Evolutionary conservation across 2,888 invertebrate genomes (phyloP).

Genomic region (Eilema sororculum): DNA sequence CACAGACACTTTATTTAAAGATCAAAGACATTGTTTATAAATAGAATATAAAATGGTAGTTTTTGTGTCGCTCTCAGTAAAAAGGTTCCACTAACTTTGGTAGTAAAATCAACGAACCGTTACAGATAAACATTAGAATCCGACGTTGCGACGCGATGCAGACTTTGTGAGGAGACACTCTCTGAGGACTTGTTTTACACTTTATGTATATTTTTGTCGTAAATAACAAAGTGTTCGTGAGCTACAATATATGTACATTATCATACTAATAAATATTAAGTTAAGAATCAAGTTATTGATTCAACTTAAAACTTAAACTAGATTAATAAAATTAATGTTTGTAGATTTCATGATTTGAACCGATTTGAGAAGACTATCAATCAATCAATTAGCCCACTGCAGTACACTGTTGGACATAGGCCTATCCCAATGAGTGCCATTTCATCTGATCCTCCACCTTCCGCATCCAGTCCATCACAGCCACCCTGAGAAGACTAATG

Average conservation of each 20-base stretch:
- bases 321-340: neutral
- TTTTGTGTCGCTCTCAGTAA: conserved; percentile 68
- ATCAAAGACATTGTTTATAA: conserved; percentile 53
- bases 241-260: conserved; percentile 10
- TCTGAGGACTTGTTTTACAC: conserved; percentile 35
- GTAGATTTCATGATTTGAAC: neutral
- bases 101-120: conserved; percentile 81
- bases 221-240: conserved; percentile 38
- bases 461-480: too few relatives aligned
- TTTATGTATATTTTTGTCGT: conserved; percentile 46
- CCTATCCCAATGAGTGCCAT: too few relatives aligned
- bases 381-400: too few relatives aligned
- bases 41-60: conserved; percentile 58
- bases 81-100: conserved; percentile 71
- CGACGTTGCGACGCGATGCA: conserved; percentile 63
- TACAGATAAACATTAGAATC: conserved; percentile 79
- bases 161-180: conserved; percentile 43
- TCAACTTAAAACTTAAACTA: neutral
- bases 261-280: neutral
- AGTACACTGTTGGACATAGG: too few relatives aligned
- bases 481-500: too few relatives aligned
- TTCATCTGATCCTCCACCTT: too few relatives aligned
- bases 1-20: conserved; percentile 27
- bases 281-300: neutral
- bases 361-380: too few relatives aligned